phyloP scores from a whole-genome alignment of 2,888 invertebrate species.

The Dromius quadrimaculatus region DNA sequence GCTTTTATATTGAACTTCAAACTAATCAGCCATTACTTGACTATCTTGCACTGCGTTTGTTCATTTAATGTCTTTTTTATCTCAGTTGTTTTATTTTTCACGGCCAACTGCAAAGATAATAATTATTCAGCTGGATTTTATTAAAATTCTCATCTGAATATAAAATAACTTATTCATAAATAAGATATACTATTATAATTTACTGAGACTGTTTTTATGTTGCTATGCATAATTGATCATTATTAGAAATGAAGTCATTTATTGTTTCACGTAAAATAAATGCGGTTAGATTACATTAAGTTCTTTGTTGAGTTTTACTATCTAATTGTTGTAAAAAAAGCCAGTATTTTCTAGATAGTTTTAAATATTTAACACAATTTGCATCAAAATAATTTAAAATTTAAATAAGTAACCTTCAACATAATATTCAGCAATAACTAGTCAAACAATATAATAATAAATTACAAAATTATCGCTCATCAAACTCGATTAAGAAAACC shows the following conservation, averaged over 20 bases:
- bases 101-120: conserved; percentile 17
- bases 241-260: conserved; percentile 3
- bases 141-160: neutral
- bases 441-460: too few species aligned
- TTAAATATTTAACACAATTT: too few species aligned
- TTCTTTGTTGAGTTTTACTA: too few species aligned
- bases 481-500: too few species aligned
- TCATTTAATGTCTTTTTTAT: conserved; percentile 23
- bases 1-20: too few species aligned
- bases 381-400: too few species aligned
- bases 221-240: conserved; percentile 13
- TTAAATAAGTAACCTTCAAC: too few species aligned
- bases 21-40: too few species aligned
- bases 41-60: conserved; percentile 6
- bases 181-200: conserved; percentile 7
- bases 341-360: conserved; percentile 19
- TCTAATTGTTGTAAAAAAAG: too few species aligned
- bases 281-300: neutral
- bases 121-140: neutral
- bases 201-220: conserved; percentile 8
- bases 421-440: too few species aligned
- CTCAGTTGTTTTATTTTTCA: conserved; percentile 17
- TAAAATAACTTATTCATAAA: conserved; percentile 16
- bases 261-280: neutral
- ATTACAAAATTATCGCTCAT: too few species aligned